phyloP scores from a whole-genome alignment of 2,113 vertebrate species.

The Peromyscus californicus region DNA sequence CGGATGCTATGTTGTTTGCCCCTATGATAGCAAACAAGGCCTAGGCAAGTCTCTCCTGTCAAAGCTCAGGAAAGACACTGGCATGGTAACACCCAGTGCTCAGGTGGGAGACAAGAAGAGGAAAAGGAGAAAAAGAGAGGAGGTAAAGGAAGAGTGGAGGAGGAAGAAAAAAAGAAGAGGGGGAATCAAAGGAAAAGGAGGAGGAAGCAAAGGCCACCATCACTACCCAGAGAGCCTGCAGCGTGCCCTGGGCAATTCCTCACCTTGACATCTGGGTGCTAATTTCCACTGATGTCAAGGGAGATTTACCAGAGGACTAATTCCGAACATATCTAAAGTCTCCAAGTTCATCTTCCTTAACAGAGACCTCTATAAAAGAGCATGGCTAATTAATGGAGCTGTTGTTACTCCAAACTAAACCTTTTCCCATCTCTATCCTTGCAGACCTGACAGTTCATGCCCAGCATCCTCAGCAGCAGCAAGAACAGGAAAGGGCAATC shows the following conservation, averaged over 20 bases:
- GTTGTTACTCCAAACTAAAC: neutral
- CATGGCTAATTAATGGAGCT: neutral
- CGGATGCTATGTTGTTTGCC: neutral
- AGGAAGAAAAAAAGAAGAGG: neutral
- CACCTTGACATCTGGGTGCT: neutral
- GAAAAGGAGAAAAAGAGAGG: neutral
- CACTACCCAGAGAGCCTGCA: neutral
- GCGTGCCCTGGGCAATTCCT: neutral
- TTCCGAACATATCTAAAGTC: neutral
- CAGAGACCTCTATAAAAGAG: neutral
- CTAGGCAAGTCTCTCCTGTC: neutral
- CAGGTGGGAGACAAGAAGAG: neutral
- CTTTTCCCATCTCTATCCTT: neutral
- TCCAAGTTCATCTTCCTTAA: slow-evolving; percentile 8
- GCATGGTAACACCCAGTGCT: neutral
- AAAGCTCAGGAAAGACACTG: neutral
- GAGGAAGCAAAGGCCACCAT: neutral
- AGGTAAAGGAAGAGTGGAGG: too few relatives aligned
- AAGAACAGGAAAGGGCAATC: neutral
- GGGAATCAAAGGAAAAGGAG: neutral
- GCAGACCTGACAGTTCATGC: neutral
- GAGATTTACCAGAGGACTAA: neutral
- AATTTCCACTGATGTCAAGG: neutral
- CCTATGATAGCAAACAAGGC: neutral
- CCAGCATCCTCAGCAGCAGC: neutral